Conservation (phyloP, 2,113 vertebrate genomes). For the Dromaius novaehollandiae region DNA sequence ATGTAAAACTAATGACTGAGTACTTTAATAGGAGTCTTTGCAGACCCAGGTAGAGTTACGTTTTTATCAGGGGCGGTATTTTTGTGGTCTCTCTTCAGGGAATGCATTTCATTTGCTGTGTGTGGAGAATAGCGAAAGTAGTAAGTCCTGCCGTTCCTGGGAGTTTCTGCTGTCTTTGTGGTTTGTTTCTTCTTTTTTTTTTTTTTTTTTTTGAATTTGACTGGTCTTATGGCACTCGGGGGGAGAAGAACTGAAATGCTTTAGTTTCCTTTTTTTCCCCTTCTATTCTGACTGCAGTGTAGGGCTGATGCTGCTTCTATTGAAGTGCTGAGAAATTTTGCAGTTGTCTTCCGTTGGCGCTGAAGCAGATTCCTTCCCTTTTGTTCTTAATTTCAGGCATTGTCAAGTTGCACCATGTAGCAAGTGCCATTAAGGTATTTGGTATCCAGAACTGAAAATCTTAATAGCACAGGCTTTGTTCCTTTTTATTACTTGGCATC, state of each 20-base stretch:
- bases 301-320: neutral
- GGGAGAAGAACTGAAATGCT: neutral
- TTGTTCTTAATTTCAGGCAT: conserved; percentile 46
- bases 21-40: neutral
- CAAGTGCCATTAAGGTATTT: conserved; percentile 9
- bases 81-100: neutral
- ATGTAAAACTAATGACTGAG: neutral
- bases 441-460: neutral
- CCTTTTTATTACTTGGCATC: conserved; percentile 24
- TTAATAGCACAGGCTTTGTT: conserved; percentile 23
- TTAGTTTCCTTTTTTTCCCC: neutral
- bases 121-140: neutral
- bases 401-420: conserved; percentile 15
- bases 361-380: neutral
- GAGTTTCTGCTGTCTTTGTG: neutral
- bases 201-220: neutral
- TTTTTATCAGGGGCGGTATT: neutral
- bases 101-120: neutral
- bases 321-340: neutral
- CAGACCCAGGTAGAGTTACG: neutral
- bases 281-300: neutral
- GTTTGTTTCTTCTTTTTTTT: neutral
- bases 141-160: neutral
- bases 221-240: neutral
- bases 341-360: neutral